These are phyloP conservation scores for Lamprologus lemairii DNA, from an alignment of 2,113 vertebrate genomes.

Conservation along the genomic window DNA sequence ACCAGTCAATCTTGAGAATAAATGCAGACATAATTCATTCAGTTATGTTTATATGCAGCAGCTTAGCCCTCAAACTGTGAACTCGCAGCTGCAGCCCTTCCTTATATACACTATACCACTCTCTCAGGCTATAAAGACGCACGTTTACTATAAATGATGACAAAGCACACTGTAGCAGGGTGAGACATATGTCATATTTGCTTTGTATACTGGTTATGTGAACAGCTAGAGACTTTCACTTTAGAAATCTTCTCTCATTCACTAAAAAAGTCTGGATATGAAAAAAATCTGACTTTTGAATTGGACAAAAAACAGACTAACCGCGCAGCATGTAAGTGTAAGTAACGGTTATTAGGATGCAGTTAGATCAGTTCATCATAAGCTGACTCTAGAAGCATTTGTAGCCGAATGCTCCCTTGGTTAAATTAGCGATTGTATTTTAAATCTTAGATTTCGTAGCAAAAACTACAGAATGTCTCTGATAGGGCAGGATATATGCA, in stretches of 20 bases:
- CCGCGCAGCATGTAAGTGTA: background rate
- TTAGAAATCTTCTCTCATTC: background rate
- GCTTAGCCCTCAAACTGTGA: background rate
- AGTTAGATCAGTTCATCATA: background rate
- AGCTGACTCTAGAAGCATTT: background rate
- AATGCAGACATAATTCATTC: background rate
- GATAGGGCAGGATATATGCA: rapidly evolving
- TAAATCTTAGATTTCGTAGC: background rate
- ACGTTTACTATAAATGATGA: background rate
- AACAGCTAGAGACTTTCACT: background rate
- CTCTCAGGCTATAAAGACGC: background rate
- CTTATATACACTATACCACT: background rate
- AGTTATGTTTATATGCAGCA: background rate
- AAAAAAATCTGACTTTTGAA: background rate
- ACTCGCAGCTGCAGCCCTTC: background rate
- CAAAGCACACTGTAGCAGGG: background rate
- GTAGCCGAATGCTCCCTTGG: background rate
- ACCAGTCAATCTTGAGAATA: background rate
- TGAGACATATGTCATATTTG: background rate
- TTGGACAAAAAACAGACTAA: background rate
- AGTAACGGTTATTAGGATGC: background rate
- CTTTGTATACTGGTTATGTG: background rate
- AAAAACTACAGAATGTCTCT: background rate
- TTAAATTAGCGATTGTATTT: background rate
- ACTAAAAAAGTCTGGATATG: background rate